Conservation (phyloP, 53 echinoderm and acorn worm species). For the Holothuria scabra region DNA sequence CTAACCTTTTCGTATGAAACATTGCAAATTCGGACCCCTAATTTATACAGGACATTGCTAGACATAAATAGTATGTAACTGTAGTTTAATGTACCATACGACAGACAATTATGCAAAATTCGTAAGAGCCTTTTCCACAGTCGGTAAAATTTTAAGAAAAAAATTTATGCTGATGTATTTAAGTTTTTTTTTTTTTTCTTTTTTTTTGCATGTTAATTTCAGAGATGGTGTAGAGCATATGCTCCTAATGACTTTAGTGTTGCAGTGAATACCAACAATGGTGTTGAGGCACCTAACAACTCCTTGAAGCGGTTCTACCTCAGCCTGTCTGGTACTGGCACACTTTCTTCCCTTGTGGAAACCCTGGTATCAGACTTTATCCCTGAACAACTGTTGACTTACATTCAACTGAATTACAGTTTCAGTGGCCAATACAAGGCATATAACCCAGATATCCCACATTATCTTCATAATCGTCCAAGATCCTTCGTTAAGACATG, state of each 20-base stretch:
- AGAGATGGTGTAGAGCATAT: conserved; percentile 32
- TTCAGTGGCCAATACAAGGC: background rate
- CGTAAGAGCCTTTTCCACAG: too few relatives aligned
- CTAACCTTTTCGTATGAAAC: too few relatives aligned
- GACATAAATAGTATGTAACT: too few relatives aligned
- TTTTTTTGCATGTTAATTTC: too few relatives aligned
- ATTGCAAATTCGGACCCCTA: too few relatives aligned
- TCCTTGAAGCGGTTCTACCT: background rate
- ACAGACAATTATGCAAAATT: too few relatives aligned
- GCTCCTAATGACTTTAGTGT: background rate
- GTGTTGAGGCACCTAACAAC: conserved; percentile 7
- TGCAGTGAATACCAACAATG: conserved; percentile 12
- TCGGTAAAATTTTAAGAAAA: too few relatives aligned
- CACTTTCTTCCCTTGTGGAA: conserved; percentile 1
- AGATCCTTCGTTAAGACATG: background rate
- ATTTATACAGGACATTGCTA: too few relatives aligned
- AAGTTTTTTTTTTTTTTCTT: too few relatives aligned
- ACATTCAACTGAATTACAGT: conserved; percentile 5
- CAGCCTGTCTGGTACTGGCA: background rate
- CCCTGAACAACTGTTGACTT: background rate
- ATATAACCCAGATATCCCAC: conserved; percentile 11
- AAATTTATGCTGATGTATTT: too few relatives aligned
- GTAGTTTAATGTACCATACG: too few relatives aligned
- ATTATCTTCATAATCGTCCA: conserved; percentile 28
- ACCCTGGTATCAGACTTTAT: background rate